phyloP scores from a whole-genome alignment of 1,140 invertebrate genomes.

The Heliconius nattereri region DNA sequence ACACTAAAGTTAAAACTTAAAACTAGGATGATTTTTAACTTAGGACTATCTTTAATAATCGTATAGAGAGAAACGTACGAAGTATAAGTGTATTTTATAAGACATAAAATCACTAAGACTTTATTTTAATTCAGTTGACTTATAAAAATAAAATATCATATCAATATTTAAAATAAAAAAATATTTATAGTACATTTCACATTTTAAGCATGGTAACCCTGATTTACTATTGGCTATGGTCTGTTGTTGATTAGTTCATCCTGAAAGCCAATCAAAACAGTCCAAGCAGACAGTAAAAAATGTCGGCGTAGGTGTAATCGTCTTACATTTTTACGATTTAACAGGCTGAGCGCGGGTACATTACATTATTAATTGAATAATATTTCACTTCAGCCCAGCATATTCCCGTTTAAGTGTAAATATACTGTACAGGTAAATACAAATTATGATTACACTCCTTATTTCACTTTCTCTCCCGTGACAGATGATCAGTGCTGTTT shows the following conservation, averaged over 20 bases:
- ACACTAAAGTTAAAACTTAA: no score
- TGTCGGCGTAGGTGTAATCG: constrained; percentile 67
- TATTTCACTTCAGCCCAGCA: constrained; percentile 30
- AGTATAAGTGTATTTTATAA: no score
- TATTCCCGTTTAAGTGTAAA: constrained; percentile 32
- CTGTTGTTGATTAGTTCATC: constrained; percentile 17
- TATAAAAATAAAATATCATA: no score
- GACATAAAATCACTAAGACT: no score
- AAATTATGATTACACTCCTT: not conserved
- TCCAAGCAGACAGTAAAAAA: constrained; percentile 71
- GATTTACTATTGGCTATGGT: constrained; percentile 13
- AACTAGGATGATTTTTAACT: no score
- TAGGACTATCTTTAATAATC: no score
- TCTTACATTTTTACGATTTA: constrained; percentile 55
- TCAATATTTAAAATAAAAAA: no score
- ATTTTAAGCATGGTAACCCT: constrained; percentile 11
- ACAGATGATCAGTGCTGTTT: constrained; percentile 67
- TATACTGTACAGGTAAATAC: constrained; percentile 48
- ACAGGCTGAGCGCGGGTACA: constrained; percentile 52
- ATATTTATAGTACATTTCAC: not conserved
- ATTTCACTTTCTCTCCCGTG: constrained; percentile 60
- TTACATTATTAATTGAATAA: constrained; percentile 40
- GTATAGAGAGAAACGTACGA: no score
- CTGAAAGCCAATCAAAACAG: constrained; percentile 56
- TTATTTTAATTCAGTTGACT: no score